Percentiles rank a stretch among this genome's conserved stretches.
Conservation (phyloP, 2,113 vertebrate genomes). For the Rattus norvegicus region DNA sequence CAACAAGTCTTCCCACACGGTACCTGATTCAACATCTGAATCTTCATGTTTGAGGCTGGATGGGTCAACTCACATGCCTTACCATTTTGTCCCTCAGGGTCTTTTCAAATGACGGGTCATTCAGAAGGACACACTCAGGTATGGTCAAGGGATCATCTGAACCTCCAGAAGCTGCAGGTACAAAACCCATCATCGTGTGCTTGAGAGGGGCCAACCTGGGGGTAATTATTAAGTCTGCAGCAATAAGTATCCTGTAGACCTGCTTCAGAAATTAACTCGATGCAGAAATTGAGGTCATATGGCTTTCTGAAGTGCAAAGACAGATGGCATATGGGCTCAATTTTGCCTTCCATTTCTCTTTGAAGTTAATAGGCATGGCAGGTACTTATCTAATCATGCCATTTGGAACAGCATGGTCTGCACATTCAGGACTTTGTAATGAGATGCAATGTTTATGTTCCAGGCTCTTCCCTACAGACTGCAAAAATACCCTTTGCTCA, state of each 20-base stretch:
- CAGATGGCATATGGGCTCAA: background rate
- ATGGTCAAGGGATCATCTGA: background rate
- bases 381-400: slow-evolving; percentile 66
- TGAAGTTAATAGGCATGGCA: slow-evolving; percentile 69
- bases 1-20: background rate
- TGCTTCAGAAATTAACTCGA: slow-evolving; percentile 54
- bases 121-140: slow-evolving; percentile 45
- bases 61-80: background rate
- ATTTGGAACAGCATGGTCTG: slow-evolving; percentile 51
- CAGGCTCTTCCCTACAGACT: slow-evolving; percentile 39
- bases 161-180: background rate
- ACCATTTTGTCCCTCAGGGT: background rate
- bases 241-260: background rate
- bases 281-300: slow-evolving; percentile 34
- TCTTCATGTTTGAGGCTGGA: background rate
- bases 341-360: slow-evolving; percentile 62
- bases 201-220: background rate
- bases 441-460: slow-evolving; percentile 59
- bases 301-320: slow-evolving; percentile 32
- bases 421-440: slow-evolving; percentile 66
- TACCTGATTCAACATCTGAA: background rate
- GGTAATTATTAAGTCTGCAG: slow-evolving; percentile 50
- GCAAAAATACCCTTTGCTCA: slow-evolving; percentile 68
- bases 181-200: background rate
- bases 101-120: slow-evolving; percentile 25